phyloP scores from a whole-genome alignment of 2,888 invertebrate genomes.

The Invenusta paracnida region DNA sequence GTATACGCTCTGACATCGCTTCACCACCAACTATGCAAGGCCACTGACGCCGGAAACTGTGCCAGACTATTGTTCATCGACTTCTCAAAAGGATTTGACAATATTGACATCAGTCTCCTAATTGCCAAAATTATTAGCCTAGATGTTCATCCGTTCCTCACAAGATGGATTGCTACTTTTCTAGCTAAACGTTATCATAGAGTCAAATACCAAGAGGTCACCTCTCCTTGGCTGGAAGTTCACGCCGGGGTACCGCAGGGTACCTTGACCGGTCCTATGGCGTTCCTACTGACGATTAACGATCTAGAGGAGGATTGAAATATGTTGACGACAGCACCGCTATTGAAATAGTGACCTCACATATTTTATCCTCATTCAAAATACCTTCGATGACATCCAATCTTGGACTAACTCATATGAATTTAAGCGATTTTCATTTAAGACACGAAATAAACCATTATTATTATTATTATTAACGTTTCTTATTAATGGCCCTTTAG shows the following conservation, averaged over 20 bases:
- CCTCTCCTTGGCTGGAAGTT: constrained; percentile 19
- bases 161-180: constrained; percentile 29
- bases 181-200: constrained; percentile 29
- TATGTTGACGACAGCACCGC: constrained; percentile 26
- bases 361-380: constrained; percentile 25
- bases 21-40: constrained; percentile 26
- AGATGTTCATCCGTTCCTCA: constrained; percentile 26
- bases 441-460: no score
- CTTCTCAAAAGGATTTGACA: constrained; percentile 29
- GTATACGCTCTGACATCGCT: constrained; percentile 26
- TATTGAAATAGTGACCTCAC: constrained; percentile 26
- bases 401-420: constrained; percentile 29
- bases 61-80: constrained; percentile 29
- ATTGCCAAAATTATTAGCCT: constrained; percentile 29
- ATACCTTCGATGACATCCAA: constrained; percentile 18
- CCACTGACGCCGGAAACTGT: constrained; percentile 29
- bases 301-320: constrained; percentile 10
- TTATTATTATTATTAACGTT: no score
- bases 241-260: constrained; percentile 29
- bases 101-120: constrained; percentile 29
- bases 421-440: no score
- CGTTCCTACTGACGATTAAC: constrained; percentile 23
- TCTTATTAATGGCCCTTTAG: no score
- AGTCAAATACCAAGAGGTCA: constrained; percentile 17
- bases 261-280: constrained; percentile 21